Percentiles rank a stretch among this genome's conserved stretches.
Evolutionary conservation across 2,797 vertebrate genomes (phyloP).

Genomic region (Coreius guichenoti): DNA sequence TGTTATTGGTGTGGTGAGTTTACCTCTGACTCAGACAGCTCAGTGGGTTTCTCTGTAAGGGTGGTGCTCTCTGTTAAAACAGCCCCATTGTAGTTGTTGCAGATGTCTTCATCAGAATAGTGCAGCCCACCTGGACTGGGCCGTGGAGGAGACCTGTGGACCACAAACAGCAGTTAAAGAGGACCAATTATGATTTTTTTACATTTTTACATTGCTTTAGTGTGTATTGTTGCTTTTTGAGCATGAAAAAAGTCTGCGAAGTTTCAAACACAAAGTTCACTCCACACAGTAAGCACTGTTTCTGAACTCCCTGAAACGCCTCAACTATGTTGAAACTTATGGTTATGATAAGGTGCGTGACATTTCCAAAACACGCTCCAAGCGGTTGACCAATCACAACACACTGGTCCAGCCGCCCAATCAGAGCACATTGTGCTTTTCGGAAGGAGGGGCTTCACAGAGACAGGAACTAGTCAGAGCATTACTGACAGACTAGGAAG

Average conservation of each 20-base stretch:
- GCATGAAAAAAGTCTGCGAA: neutral
- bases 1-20: conserved; percentile 9
- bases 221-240: neutral
- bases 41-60: conserved; percentile 88
- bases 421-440: neutral
- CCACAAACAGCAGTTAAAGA: neutral
- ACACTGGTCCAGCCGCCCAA: neutral
- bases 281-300: neutral
- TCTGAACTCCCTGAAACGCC: neutral
- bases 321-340: neutral
- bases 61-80: conserved; percentile 87
- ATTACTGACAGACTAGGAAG: neutral
- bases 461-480: neutral
- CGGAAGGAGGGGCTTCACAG: neutral
- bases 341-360: neutral
- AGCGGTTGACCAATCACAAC: neutral
- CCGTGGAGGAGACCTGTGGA: conserved; percentile 89
- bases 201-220: neutral
- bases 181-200: too few relatives aligned
- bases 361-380: neutral
- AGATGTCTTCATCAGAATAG: conserved; percentile 96
- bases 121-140: conserved; percentile 93
- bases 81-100: conserved; percentile 91
- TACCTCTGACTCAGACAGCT: conserved; percentile 93
- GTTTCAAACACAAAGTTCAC: neutral